Evolutionary conservation across 37 sponge, comb jelly and placozoan species (phyloP).

Genomic region (Cladorhizidae sp.): DNA sequence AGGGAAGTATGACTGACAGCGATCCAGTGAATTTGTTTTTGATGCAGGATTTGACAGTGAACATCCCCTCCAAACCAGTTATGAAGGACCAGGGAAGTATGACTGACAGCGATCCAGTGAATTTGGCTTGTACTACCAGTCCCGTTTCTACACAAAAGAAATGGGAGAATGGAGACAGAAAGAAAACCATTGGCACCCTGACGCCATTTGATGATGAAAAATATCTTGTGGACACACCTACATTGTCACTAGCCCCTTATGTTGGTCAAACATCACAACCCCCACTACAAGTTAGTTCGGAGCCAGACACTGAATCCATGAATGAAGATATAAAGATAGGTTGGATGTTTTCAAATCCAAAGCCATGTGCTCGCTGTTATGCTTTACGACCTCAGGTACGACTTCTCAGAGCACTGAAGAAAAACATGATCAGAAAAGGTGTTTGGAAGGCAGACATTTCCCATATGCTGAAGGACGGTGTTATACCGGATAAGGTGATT

Average conservation of each 20-base stretch:
- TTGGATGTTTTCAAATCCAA: constrained; percentile 10
- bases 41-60: too few species aligned
- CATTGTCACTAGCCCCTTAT: neutral
- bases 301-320: neutral
- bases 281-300: neutral
- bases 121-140: too few species aligned
- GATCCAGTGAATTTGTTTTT: too few species aligned
- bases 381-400: constrained; percentile 23
- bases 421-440: neutral
- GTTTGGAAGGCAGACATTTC: neutral
- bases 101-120: too few species aligned
- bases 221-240: too few species aligned
- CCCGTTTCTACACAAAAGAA: too few species aligned
- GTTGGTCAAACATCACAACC: neutral
- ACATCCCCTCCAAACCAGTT: too few species aligned
- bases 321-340: neutral
- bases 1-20: too few species aligned
- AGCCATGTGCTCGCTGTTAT: neutral
- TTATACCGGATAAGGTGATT: neutral
- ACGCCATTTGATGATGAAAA: too few species aligned
- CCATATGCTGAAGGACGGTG: neutral
- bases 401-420: constrained; percentile 2
- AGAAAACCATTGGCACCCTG: too few species aligned
- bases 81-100: too few species aligned
- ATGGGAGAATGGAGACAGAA: too few species aligned